phyloP scores from a whole-genome alignment of 2,797 vertebrate genomes.

The Channallabes apus region DNA sequence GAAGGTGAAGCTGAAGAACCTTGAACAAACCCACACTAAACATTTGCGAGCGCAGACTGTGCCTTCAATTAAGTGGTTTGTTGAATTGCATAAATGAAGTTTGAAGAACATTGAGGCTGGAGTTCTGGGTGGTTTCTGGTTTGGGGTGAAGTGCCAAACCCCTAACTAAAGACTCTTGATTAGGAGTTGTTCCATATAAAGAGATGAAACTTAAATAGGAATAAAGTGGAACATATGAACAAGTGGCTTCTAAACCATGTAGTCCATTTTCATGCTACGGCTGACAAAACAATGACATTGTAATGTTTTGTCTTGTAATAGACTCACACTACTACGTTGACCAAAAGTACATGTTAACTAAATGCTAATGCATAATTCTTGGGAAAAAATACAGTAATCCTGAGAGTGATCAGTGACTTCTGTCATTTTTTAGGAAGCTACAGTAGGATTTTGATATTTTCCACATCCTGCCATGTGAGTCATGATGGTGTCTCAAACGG shows the following conservation, averaged over 20 bases:
- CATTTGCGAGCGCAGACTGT: not conserved
- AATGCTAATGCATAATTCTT: not conserved
- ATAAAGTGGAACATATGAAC: not conserved
- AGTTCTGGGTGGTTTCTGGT: not conserved
- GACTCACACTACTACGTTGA: not conserved
- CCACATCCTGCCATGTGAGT: conserved; percentile 58
- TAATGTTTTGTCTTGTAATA: not conserved
- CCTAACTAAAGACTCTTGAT: not conserved
- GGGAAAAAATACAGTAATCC: not conserved
- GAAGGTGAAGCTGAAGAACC: not conserved
- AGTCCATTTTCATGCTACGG: not conserved
- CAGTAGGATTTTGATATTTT: conserved; percentile 15
- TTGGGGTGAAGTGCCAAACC: not conserved
- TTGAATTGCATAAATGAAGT: not conserved
- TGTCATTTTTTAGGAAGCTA: conserved; percentile 9
- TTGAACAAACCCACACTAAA: not conserved
- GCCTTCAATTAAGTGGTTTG: not conserved
- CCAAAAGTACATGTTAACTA: not conserved
- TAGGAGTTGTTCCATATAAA: not conserved
- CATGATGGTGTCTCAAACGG: conserved; percentile 64
- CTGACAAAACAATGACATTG: not conserved
- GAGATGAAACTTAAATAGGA: not conserved
- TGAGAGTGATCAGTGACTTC: not conserved
- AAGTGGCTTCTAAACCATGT: not conserved
- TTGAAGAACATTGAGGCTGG: not conserved